Percentiles rank a stretch among this genome's conserved stretches.
Conservation (phyloP, 2,113 vertebrate species). For the Gymnobelideus leadbeateri region DNA sequence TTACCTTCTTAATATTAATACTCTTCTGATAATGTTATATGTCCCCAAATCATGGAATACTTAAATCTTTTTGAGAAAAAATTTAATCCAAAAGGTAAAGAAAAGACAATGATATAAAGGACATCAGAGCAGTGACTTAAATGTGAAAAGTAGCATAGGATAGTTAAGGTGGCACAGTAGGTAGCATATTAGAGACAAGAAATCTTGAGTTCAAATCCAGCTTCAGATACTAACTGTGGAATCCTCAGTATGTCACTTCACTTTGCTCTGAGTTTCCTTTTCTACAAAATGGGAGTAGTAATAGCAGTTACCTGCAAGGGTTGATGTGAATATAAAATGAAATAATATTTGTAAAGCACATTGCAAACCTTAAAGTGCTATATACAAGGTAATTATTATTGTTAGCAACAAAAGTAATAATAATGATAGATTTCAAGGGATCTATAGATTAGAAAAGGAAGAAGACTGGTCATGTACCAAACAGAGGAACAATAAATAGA, state of each 20-base stretch:
- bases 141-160: neutral
- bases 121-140: neutral
- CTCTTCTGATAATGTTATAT: neutral
- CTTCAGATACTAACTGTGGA: neutral
- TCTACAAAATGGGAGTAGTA: too few relatives aligned
- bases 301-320: too few relatives aligned
- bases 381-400: too few relatives aligned
- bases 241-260: too few relatives aligned
- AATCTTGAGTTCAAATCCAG: neutral
- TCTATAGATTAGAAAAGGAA: neutral
- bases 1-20: neutral
- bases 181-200: neutral
- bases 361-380: too few relatives aligned
- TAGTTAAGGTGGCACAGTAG: neutral
- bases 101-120: neutral
- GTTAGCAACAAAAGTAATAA: too few relatives aligned
- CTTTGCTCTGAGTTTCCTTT: too few relatives aligned
- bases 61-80: neutral
- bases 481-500: neutral
- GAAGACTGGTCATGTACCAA: neutral
- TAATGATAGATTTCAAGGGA: neutral
- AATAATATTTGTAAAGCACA: too few relatives aligned
- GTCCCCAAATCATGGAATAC: neutral
- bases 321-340: too few relatives aligned
- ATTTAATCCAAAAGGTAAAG: neutral